Conservation (phyloP, 2,797 vertebrate genomes). For the Rhinoraja longicauda region DNA sequence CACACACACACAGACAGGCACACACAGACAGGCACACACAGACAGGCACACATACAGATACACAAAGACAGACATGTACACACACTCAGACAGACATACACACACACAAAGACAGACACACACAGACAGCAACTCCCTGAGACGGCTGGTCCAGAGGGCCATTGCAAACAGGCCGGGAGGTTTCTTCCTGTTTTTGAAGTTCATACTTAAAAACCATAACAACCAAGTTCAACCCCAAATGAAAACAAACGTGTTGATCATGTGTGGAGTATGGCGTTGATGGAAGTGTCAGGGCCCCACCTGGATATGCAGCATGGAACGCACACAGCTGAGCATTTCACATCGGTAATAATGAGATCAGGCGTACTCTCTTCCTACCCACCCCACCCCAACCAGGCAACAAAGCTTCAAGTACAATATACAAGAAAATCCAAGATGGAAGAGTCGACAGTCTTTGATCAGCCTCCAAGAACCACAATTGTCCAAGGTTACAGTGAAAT, state of each 20-base stretch:
- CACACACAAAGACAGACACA: not conserved
- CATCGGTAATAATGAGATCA: conserved; percentile 44
- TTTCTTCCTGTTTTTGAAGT: not conserved
- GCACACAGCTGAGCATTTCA: conserved; percentile 38
- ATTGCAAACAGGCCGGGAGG: not conserved
- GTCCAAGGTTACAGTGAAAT: conserved; percentile 26
- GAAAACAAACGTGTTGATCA: conserved; percentile 11
- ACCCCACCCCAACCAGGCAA: conserved; percentile 46
- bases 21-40: not conserved
- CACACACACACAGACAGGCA: not conserved
- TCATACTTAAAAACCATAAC: not conserved
- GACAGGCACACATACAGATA: not conserved
- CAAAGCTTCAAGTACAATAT: conserved; percentile 96
- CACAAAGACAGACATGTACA: not conserved
- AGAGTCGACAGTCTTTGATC: conserved; percentile 60
- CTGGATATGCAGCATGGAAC: conserved; percentile 44
- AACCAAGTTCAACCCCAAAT: not conserved
- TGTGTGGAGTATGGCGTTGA: conserved; percentile 57
- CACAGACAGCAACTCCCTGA: conserved; percentile 31
- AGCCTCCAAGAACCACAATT: conserved; percentile 52
- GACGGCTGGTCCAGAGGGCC: not conserved
- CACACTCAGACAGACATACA: not conserved
- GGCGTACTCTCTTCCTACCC: conserved; percentile 47
- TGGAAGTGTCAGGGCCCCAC: conserved; percentile 50
- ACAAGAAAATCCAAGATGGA: conserved; percentile 85